Conservation (phyloP, 2,888 invertebrate species). For the Coremacera marginata region DNA sequence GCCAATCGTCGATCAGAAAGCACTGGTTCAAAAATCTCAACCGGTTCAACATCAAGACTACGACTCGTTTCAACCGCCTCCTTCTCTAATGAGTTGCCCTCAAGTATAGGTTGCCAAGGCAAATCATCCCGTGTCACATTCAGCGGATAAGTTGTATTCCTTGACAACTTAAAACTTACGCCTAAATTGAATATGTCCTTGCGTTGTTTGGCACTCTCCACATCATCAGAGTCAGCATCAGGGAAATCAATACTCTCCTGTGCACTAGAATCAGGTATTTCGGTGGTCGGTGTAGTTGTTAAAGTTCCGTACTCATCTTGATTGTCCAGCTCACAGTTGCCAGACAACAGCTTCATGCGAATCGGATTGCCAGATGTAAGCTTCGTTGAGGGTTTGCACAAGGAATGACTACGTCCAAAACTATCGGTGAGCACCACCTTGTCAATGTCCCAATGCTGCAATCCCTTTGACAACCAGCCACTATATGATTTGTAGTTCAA, state of each 20-base stretch:
- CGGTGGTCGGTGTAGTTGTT: conserved; percentile 52
- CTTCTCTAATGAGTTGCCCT: conserved; percentile 70
- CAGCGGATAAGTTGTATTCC: conserved; percentile 61
- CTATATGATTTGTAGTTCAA: conserved; percentile 89
- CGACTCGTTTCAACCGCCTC: conserved; percentile 64
- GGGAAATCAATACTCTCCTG: conserved; percentile 54
- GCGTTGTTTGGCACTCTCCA: conserved; percentile 64
- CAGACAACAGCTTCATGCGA: conserved; percentile 80
- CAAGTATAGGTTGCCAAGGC: conserved; percentile 72
- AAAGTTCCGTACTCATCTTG: conserved; percentile 63
- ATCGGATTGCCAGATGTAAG: conserved; percentile 81
- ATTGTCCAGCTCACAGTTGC: conserved; percentile 80
- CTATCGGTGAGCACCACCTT: conserved; percentile 87
- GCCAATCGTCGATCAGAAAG: conserved; percentile 62
- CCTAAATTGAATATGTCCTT: conserved; percentile 69
- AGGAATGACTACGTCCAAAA: conserved; percentile 85
- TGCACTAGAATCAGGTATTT: conserved; percentile 57
- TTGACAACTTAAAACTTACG: conserved; percentile 62
- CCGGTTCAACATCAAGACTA: conserved; percentile 56
- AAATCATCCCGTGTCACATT: conserved; percentile 64
- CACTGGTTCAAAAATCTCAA: conserved; percentile 73
- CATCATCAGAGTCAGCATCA: conserved; percentile 59
- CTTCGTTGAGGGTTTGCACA: conserved; percentile 82
- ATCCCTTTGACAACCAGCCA: conserved; percentile 90
- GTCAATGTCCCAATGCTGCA: conserved; percentile 84